These are phyloP conservation scores for Poeciliopsis paucimaculata DNA, from an alignment of 2,797 vertebrate genomes.

Conservation along the genomic window DNA sequence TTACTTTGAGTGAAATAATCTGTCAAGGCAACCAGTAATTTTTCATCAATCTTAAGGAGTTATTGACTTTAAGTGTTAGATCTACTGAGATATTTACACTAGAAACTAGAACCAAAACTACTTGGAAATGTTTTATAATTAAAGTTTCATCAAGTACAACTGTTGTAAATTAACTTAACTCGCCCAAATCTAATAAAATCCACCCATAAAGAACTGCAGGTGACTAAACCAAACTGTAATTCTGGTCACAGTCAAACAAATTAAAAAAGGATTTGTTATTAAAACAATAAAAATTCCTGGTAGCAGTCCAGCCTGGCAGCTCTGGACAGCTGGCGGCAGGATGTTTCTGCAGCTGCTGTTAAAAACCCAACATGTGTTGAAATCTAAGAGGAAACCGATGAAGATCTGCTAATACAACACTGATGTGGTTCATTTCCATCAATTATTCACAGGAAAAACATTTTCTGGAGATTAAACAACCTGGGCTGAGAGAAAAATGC, in stretches of 20 bases:
- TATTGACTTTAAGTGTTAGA: no score
- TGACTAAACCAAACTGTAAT: not conserved
- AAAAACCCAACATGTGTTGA: constrained; percentile 9
- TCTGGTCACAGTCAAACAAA: not conserved
- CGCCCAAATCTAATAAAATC: not conserved
- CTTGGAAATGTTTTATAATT: no score
- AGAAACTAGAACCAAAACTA: no score
- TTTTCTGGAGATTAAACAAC: not conserved
- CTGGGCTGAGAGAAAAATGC: not conserved
- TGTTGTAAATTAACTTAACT: not conserved
- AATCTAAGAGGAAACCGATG: not conserved
- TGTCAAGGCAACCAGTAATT: no score
- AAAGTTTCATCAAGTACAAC: no score
- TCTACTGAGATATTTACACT: no score
- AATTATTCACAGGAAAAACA: not conserved
- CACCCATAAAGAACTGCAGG: not conserved
- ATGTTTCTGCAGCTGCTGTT: not conserved
- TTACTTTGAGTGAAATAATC: no score
- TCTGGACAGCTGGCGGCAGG: not conserved
- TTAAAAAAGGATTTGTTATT: not conserved
- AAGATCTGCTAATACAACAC: not conserved
- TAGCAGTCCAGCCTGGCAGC: not conserved
- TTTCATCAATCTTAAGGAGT: no score
- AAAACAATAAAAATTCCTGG: not conserved
- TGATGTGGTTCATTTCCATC: not conserved